Percentiles rank a stretch among this genome's conserved stretches.
Conservation (phyloP, 2,113 vertebrate genomes). For the Chlorodrepanis virens region DNA sequence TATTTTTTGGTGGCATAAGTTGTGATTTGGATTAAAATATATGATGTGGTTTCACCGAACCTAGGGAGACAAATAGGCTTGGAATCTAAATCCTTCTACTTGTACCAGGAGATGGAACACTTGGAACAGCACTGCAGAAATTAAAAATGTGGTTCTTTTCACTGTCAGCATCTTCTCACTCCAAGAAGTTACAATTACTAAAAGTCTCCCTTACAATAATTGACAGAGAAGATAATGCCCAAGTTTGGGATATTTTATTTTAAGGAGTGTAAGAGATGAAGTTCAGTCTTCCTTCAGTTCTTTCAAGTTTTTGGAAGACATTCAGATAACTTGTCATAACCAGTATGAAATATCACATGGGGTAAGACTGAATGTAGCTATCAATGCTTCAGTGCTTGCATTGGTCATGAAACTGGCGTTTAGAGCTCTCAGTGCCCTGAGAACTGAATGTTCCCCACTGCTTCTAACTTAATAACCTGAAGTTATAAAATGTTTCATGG, state of each 20-base stretch:
- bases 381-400: not conserved
- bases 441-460: not conserved
- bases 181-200: not conserved
- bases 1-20: not conserved
- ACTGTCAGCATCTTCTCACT: not conserved
- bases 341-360: not conserved
- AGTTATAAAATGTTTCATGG: not conserved
- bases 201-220: not conserved
- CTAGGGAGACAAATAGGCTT: not conserved
- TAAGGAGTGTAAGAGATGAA: not conserved
- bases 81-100: not conserved
- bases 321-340: not conserved
- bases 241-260: not conserved
- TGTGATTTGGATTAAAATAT: not conserved
- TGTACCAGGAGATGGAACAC: not conserved
- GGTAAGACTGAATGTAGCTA: not conserved
- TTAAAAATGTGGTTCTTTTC: not conserved
- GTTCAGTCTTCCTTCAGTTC: not conserved
- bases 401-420: not conserved
- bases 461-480: not conserved
- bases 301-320: not conserved
- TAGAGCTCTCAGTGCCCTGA: not conserved
- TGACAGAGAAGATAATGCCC: not conserved
- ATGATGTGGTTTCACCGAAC: not conserved
- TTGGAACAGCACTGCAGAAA: not conserved